Conservation (phyloP, 2,888 invertebrate species). For the Phrixothrix hirtus region DNA sequence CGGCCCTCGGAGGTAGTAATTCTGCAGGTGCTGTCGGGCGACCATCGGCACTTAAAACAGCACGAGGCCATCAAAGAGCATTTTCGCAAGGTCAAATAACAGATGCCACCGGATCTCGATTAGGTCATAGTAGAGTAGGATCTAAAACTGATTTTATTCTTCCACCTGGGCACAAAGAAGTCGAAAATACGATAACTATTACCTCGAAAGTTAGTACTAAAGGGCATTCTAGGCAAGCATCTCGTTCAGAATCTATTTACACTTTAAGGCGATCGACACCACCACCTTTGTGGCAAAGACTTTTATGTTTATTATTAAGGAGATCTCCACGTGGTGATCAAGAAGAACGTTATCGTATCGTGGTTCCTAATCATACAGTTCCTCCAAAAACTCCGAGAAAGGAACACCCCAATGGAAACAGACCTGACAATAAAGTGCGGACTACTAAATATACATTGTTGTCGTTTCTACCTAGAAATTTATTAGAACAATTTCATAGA, state of each 20-base stretch:
- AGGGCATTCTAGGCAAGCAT: constrained; percentile 85
- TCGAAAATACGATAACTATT: constrained; percentile 44
- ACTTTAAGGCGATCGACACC: constrained; percentile 77
- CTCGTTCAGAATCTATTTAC: constrained; percentile 87
- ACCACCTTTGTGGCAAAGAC: constrained; percentile 72
- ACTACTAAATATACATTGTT: constrained; percentile 94
- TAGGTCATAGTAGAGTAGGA: constrained; percentile 75
- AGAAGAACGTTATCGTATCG: constrained; percentile 67
- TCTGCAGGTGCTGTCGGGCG: constrained; percentile 58
- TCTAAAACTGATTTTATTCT: constrained; percentile 89
- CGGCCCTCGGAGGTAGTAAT: constrained; percentile 57
- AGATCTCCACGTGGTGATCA: constrained; percentile 64
- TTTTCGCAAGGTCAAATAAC: constrained; percentile 86
- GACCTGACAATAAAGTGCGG: constrained; percentile 82
- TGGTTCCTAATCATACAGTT: constrained; percentile 85
- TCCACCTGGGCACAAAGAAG: constrained; percentile 82
- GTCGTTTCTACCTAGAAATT: constrained; percentile 93
- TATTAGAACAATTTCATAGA: constrained; percentile 96
- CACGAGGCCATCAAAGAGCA: constrained; percentile 77
- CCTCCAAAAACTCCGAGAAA: constrained; percentile 78
- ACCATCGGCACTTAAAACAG: constrained; percentile 74
- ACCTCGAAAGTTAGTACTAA: constrained; percentile 59
- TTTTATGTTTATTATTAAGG: constrained; percentile 65
- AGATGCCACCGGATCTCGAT: constrained; percentile 53
- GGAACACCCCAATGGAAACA: constrained; percentile 82